Evolutionary conservation across 2,888 invertebrate species (phyloP).

Genomic region (Lottia scabra): DNA sequence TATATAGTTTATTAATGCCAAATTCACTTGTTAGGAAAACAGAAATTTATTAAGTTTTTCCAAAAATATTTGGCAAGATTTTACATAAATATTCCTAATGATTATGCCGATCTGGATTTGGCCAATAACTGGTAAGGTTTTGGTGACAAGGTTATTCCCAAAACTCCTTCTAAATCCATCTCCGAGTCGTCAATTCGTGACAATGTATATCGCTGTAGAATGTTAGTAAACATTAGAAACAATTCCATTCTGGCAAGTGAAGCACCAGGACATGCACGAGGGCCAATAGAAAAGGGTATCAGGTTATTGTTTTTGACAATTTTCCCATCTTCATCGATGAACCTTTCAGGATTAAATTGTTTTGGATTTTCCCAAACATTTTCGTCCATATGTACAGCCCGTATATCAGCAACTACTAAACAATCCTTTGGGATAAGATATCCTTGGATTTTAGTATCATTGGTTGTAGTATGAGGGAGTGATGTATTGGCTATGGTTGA

Average conservation of each 20-base stretch:
- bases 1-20: too few species aligned
- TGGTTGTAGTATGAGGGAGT: background rate
- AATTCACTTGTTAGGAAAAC: too few species aligned
- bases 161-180: slow-evolving; percentile 5
- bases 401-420: background rate
- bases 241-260: slow-evolving; percentile 41
- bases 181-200: background rate
- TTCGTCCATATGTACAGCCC: slow-evolving; percentile 6
- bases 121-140: background rate
- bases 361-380: slow-evolving; percentile 12
- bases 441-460: slow-evolving; percentile 8
- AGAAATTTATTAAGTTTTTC: too few species aligned
- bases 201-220: slow-evolving; percentile 34
- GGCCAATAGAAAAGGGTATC: slow-evolving; percentile 37
- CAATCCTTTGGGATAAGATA: slow-evolving; percentile 13
- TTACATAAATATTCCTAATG: too few species aligned
- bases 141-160: slow-evolving; percentile 17
- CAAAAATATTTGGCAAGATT: too few species aligned
- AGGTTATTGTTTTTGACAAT: slow-evolving; percentile 20
- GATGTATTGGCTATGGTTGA: background rate
- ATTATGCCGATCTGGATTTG: background rate
- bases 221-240: slow-evolving; percentile 35
- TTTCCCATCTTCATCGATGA: background rate
- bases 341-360: slow-evolving; percentile 15
- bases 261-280: slow-evolving; percentile 44